These are phyloP conservation scores for Hemicrepidius hirtus DNA, from an alignment of 2,888 invertebrate species.

Conservation along the genomic window DNA sequence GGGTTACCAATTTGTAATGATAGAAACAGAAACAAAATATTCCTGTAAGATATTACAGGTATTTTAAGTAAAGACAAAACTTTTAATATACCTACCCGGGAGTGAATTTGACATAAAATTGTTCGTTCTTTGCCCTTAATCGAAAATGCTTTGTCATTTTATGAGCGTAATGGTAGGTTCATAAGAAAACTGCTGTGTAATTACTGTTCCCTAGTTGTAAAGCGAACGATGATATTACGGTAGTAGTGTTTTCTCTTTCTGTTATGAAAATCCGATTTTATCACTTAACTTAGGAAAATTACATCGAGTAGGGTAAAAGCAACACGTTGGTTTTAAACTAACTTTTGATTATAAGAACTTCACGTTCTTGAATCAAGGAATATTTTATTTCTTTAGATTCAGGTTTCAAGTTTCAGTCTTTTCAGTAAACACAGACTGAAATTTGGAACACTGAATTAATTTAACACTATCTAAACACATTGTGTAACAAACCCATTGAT, in stretches of 20 bases:
- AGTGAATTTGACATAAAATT: slow-evolving; percentile 3
- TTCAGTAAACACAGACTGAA: slow-evolving; percentile 6
- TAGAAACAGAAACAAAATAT: too few species aligned
- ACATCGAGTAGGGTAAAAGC: not conserved
- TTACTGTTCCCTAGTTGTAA: slow-evolving; percentile 8
- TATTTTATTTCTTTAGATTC: not conserved
- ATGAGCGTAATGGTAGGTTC: slow-evolving; percentile 20
- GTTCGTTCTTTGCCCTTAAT: slow-evolving; percentile 9
- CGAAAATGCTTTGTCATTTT: slow-evolving; percentile 26
- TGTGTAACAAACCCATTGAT: not conserved
- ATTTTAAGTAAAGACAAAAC: not conserved
- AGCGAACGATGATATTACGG: not conserved
- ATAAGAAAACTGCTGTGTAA: slow-evolving; percentile 24
- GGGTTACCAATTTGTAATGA: too few species aligned
- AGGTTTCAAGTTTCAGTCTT: not conserved
- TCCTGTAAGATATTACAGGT: not conserved
- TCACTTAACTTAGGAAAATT: too few species aligned
- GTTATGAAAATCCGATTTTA: not conserved
- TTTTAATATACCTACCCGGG: not conserved
- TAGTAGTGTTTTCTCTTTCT: slow-evolving; percentile 6
- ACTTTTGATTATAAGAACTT: not conserved
- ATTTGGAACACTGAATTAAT: slow-evolving; percentile 6
- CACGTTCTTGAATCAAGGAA: not conserved
- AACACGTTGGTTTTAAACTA: slow-evolving; percentile 5
- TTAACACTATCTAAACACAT: not conserved